phyloP scores from a whole-genome alignment of 1,140 invertebrate species.

The Nephila pilipes region DNA sequence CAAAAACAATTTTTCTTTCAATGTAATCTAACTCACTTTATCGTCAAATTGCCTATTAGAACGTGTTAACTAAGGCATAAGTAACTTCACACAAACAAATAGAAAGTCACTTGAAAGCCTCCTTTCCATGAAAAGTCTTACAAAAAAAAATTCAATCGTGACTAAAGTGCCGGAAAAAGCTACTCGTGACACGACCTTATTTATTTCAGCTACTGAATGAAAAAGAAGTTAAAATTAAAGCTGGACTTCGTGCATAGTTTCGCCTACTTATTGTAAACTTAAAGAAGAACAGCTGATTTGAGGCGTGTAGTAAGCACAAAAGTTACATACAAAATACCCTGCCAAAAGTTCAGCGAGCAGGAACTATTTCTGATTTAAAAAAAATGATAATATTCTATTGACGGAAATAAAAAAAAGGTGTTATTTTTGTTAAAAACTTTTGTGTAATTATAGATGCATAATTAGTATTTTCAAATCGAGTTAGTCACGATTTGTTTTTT shows the following conservation, averaged over 20 bases:
- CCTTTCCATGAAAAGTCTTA: neutral
- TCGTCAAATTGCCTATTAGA: too few species aligned
- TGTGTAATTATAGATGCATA: neutral
- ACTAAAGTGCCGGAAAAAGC: constrained; percentile 1
- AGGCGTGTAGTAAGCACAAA: neutral
- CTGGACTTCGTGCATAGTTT: neutral
- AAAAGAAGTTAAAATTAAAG: neutral
- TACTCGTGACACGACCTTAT: neutral
- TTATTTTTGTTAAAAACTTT: neutral
- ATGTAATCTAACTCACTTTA: too few species aligned
- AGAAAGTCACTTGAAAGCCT: neutral
- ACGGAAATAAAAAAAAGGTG: neutral
- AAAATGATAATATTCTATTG: neutral
- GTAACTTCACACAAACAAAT: neutral
- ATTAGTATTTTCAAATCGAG: neutral
- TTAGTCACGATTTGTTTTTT: neutral
- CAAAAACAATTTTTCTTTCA: too few species aligned
- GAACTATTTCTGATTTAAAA: neutral
- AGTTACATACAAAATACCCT: neutral
- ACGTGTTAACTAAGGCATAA: too few species aligned
- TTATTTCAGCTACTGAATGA: constrained; percentile 19
- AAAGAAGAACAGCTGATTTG: neutral
- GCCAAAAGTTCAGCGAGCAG: constrained; percentile 15
- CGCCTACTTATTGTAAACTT: constrained; percentile 1
- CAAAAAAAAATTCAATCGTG: neutral